Conservation (phyloP, 1,140 invertebrate species). For the Solen grandis region DNA sequence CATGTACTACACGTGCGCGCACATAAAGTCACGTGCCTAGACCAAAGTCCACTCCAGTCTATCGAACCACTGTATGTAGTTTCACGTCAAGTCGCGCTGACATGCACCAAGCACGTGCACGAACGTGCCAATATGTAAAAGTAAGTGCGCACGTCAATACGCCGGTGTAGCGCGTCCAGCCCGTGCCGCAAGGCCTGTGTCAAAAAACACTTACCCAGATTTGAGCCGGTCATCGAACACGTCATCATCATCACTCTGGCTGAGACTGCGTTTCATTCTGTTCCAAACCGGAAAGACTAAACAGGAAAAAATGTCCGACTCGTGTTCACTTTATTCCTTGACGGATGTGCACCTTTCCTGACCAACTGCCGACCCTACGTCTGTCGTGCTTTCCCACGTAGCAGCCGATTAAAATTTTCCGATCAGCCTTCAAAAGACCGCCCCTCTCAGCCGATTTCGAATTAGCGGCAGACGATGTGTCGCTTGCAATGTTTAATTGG, state of each 20-base stretch:
- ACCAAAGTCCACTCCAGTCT: no score
- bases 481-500: slow-evolving; percentile 61
- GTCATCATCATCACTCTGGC: slow-evolving; percentile 80
- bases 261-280: slow-evolving; percentile 81
- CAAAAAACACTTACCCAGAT: slow-evolving; percentile 80
- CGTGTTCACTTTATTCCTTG: slow-evolving; percentile 23
- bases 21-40: no score
- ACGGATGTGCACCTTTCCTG: slow-evolving; percentile 64
- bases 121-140: not conserved
- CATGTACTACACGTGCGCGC: no score
- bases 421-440: slow-evolving; percentile 47
- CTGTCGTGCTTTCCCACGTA: slow-evolving; percentile 60
- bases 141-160: not conserved
- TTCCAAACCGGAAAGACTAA: not conserved
- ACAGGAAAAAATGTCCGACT: slow-evolving; percentile 19
- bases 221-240: slow-evolving; percentile 80
- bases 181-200: no score
- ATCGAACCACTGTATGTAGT: no score
- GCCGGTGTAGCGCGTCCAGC: no score
- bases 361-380: slow-evolving; percentile 56
- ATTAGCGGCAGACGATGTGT: slow-evolving; percentile 57
- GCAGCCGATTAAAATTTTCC: slow-evolving; percentile 54
- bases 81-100: no score
- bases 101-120: slow-evolving; percentile 6
- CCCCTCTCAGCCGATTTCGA: slow-evolving; percentile 60